These are phyloP conservation scores for Corythaeola cristata DNA, from an alignment of 2,113 vertebrate genomes.

Conservation along the genomic window DNA sequence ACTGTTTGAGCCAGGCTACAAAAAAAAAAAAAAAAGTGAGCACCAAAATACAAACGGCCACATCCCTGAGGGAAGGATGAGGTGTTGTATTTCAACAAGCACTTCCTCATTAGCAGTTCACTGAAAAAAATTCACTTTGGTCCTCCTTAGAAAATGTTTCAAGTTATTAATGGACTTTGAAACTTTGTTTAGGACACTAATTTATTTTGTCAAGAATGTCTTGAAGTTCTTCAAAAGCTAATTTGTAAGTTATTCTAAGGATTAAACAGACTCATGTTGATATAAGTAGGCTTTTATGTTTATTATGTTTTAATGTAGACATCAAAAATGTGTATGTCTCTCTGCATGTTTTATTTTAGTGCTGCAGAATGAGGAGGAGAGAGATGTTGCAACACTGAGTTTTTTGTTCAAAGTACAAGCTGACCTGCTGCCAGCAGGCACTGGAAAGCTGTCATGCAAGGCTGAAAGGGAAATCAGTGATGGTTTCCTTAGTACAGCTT, in stretches of 20 bases:
- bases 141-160: neutral
- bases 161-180: neutral
- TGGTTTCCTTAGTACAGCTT: neutral
- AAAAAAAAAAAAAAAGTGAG: neutral
- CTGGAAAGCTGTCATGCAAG: neutral
- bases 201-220: neutral
- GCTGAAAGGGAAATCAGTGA: neutral
- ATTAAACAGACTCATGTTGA: neutral
- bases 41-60: neutral
- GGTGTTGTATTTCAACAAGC: neutral
- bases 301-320: neutral
- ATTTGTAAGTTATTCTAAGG: neutral
- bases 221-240: neutral
- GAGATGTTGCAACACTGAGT: neutral
- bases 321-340: neutral
- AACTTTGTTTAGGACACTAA: neutral
- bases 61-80: neutral
- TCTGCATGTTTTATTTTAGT: neutral
- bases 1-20: neutral
- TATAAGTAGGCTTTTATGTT: neutral
- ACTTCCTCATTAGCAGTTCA: neutral
- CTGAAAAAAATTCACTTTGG: neutral
- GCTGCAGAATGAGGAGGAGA: neutral
- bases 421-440: neutral
- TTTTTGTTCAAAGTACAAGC: neutral